Percentiles rank a stretch among this genome's conserved stretches.
These are phyloP conservation scores for Grammatotria lemairii DNA, from an alignment of 2,113 vertebrate species.

Conservation along the genomic window DNA sequence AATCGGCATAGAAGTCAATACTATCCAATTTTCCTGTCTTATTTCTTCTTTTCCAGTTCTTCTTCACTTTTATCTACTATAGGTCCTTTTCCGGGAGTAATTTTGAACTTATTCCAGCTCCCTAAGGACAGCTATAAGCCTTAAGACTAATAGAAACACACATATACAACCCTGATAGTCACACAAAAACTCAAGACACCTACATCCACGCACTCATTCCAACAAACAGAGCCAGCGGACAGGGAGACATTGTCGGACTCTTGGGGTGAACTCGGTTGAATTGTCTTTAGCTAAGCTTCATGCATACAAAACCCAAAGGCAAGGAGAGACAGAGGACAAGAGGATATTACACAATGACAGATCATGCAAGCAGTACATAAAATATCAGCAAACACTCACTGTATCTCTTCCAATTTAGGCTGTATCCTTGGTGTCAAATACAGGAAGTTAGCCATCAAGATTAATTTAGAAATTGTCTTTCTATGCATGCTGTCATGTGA, in stretches of 20 bases:
- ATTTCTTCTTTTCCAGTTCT: not conserved
- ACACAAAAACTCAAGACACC: not conserved
- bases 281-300: not conserved
- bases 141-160: slow-evolving; percentile 28
- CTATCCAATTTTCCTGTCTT: not conserved
- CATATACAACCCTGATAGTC: not conserved
- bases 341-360: slow-evolving; percentile 3
- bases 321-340: slow-evolving; percentile 29
- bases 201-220: not conserved
- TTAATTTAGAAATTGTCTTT: not conserved
- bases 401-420: not conserved
- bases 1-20: not conserved
- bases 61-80: not conserved
- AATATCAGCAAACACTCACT: not conserved
- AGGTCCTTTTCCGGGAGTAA: slow-evolving; percentile 38
- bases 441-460: not conserved
- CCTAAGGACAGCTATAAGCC: slow-evolving; percentile 48
- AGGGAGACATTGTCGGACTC: not conserved
- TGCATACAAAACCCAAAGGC: slow-evolving; percentile 14
- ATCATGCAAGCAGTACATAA: not conserved
- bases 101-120: slow-evolving; percentile 36
- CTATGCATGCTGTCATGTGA: not conserved
- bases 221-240: not conserved
- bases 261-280: slow-evolving; percentile 10
- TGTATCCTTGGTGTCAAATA: not conserved